A percentile compares a stretch with the other conserved stretches of the same genome.
phyloP scores from a whole-genome alignment of 2,113 vertebrate species.

The Oxyura jamaicensis region DNA sequence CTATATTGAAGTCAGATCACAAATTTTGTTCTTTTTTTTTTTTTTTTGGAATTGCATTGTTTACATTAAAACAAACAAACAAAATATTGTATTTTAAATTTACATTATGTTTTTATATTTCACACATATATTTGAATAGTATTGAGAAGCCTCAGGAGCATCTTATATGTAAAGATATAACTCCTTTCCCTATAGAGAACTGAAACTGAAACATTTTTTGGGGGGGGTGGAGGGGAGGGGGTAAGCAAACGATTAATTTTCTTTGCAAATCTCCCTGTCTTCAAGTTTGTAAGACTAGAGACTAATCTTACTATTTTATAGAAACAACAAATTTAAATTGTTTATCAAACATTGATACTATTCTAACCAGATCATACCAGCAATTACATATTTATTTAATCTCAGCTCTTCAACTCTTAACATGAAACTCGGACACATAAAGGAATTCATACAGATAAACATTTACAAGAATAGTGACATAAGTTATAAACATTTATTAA shows the following conservation, averaged over 20 bases:
- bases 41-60: background rate
- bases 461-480: background rate
- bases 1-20: background rate
- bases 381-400: background rate
- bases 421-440: background rate
- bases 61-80: background rate
- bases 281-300: background rate
- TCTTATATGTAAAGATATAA: background rate
- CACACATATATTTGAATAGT: background rate
- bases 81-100: background rate
- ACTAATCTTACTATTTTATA: background rate
- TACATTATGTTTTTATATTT: background rate
- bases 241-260: background rate
- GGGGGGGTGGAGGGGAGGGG: background rate
- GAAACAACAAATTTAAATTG: background rate
- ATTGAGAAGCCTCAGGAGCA: background rate
- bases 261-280: background rate
- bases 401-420: background rate
- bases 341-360: background rate
- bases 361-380: background rate
- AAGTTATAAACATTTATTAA: background rate
- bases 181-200: background rate
- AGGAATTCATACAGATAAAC: background rate
- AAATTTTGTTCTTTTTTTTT: background rate
- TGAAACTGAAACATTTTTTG: background rate